Evolutionary conservation across 2,888 invertebrate species (phyloP).

Genomic region (Laspeyria flexula): DNA sequence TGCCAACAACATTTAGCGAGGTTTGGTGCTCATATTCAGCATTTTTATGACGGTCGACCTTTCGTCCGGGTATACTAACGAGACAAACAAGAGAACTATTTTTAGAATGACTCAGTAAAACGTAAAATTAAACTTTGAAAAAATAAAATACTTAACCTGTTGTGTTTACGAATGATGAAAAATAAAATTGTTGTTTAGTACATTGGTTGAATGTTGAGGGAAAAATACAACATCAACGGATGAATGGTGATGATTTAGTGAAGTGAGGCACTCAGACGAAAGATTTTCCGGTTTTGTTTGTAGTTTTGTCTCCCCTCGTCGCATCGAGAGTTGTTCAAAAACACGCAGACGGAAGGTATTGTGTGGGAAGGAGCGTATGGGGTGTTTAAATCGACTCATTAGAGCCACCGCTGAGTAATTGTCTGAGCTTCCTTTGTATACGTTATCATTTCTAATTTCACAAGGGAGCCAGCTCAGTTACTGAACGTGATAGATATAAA

Average conservation of each 20-base stretch:
- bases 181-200: constrained; percentile 4
- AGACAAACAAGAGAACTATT: constrained; percentile 9
- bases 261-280: constrained; percentile 69
- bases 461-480: constrained; percentile 36
- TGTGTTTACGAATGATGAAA: not conserved
- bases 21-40: constrained; percentile 25
- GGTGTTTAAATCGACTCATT: constrained; percentile 73
- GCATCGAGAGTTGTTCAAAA: constrained; percentile 63
- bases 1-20: constrained; percentile 43
- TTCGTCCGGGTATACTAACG: constrained; percentile 26
- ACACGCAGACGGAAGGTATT: constrained; percentile 68
- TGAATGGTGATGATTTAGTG: constrained; percentile 44
- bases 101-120: constrained; percentile 7
- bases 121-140: constrained; percentile 3
- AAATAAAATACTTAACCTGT: not conserved
- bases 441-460: constrained; percentile 60
- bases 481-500: constrained; percentile 6
- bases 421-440: constrained; percentile 59
- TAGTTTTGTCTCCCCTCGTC: constrained; percentile 68
- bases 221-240: constrained; percentile 25
- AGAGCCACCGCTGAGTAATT: constrained; percentile 66
- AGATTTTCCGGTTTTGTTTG: constrained; percentile 75
- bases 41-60: constrained; percentile 13
- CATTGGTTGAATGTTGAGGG: constrained; percentile 16
- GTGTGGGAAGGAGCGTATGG: constrained; percentile 65